Base-by-base conservation (phyloP, 1,140 invertebrate genomes). In the Aporrectodea caliginosa region DNA sequence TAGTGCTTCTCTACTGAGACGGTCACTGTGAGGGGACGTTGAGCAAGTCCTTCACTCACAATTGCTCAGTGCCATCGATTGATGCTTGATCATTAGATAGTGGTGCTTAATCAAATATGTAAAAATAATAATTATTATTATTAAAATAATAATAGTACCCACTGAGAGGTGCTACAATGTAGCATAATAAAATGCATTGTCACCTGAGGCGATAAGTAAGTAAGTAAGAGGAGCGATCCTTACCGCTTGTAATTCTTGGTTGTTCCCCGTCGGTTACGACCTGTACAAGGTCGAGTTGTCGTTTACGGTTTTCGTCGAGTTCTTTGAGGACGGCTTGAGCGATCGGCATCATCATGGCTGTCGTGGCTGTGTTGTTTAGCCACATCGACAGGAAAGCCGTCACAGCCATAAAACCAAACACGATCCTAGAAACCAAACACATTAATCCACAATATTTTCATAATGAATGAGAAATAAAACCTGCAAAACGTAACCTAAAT, bases 351-450 rank as follows among this genome's bases (percentile, higher is more conserved):
- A 85, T 85, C 73, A 85, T 79, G 16, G 84, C 84, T 27, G 83
- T 81, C 16, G 84, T 83, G 30, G 84, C 84, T 1, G 83, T 77
- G 78, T 85, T 85, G 34, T 73, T 81, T 22, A 85, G 84, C 79
- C 85, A 85, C 82, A 85, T 85, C 31, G 81, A 83, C 33, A 85
- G 82, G 76, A 85, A 85, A 69, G 77, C 79, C 16, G 84, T 85
- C 27, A 83, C 80, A 1, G 78, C 70, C 82, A 83, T 83, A 69
- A 84, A 84, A 22, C 84, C 84, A 35, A 84, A 76, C 79, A 85
- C 83, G 33, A 86, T 80, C 81, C 81, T 79, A 35, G 22, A 58
- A 58, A 12, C 6, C 22, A 6, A 58, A 58, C 22, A 6, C 6
- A 58, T 58, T 22, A 58, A 58, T 58, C 43, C 6, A 58, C 22